phyloP scores from a whole-genome alignment of 1,140 invertebrate species.

The Lycorma delicatula region DNA sequence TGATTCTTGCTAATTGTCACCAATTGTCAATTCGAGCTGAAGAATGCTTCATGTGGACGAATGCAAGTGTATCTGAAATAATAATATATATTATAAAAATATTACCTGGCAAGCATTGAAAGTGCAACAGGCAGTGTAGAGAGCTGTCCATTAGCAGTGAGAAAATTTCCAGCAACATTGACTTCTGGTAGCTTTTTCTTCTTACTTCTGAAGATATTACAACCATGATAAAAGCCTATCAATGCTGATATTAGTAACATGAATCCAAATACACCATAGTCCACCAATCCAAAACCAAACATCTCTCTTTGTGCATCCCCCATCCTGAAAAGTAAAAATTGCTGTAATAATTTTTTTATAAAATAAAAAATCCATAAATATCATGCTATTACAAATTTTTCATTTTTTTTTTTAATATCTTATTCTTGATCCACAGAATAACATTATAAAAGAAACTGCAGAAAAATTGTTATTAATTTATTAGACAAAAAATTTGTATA shows the following conservation, averaged over 20 bases:
- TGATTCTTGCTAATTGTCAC: too few relatives aligned
- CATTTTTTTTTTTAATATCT: too few relatives aligned
- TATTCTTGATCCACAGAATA: too few relatives aligned
- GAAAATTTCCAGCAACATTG: constrained; percentile 28
- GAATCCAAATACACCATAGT: constrained; percentile 58
- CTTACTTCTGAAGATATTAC: constrained; percentile 47
- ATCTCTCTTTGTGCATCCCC: too few relatives aligned
- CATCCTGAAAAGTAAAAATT: too few relatives aligned
- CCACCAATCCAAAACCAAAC: constrained; percentile 45
- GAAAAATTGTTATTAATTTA: too few relatives aligned
- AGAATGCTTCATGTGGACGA: not conserved
- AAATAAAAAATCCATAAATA: too few relatives aligned
- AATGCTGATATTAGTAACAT: constrained; percentile 59
- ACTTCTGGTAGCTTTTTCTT: constrained; percentile 44
- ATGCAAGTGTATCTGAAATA: not conserved
- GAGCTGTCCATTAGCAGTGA: constrained; percentile 34
- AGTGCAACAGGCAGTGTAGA: constrained; percentile 38
- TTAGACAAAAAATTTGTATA: too few relatives aligned
- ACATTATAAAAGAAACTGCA: too few relatives aligned
- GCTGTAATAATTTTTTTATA: too few relatives aligned
- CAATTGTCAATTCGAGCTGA: too few relatives aligned
- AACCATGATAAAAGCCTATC: constrained; percentile 70
- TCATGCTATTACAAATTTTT: too few relatives aligned
- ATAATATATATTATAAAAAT: not conserved
- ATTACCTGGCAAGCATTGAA: constrained; percentile 38